phyloP scores from a whole-genome alignment of 1,140 invertebrate genomes.

The Hylyphantes graminicola region DNA sequence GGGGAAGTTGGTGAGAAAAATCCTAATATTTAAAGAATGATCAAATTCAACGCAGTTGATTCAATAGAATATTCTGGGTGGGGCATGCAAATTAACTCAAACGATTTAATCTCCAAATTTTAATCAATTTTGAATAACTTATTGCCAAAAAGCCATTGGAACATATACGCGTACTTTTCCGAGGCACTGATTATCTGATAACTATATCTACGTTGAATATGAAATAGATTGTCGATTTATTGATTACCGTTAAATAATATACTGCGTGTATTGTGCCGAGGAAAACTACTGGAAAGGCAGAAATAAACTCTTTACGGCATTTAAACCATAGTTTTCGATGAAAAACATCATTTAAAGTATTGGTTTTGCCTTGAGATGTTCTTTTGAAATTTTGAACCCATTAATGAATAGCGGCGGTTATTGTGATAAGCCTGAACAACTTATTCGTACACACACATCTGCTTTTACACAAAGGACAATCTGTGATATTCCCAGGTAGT shows the following conservation, averaged over 20 bases:
- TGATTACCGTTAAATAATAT: constrained; percentile 40
- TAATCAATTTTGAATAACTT: not conserved
- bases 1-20: too few relatives aligned
- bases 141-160: constrained; percentile 13
- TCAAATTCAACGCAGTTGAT: too few relatives aligned
- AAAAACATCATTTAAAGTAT: constrained; percentile 1
- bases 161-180: not conserved
- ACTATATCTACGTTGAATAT: not conserved
- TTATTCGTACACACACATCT: too few relatives aligned
- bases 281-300: constrained; percentile 1
- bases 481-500: too few relatives aligned
- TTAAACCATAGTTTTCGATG: not conserved
- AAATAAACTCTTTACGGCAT: constrained; percentile 17
- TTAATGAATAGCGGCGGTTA: not conserved
- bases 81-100: constrained; percentile 1
- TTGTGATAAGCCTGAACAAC: too few relatives aligned
- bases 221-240: constrained; percentile 42
- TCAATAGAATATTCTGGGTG: not conserved
- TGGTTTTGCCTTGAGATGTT: constrained; percentile 17
- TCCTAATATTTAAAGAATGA: too few relatives aligned
- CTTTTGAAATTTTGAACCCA: not conserved
- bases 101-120: not conserved
- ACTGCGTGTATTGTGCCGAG: constrained; percentile 7
- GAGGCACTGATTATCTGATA: constrained; percentile 26
- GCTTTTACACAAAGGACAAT: too few relatives aligned